Conservation (phyloP, 2,113 vertebrate genomes). For the Dasyprocta punctata region DNA sequence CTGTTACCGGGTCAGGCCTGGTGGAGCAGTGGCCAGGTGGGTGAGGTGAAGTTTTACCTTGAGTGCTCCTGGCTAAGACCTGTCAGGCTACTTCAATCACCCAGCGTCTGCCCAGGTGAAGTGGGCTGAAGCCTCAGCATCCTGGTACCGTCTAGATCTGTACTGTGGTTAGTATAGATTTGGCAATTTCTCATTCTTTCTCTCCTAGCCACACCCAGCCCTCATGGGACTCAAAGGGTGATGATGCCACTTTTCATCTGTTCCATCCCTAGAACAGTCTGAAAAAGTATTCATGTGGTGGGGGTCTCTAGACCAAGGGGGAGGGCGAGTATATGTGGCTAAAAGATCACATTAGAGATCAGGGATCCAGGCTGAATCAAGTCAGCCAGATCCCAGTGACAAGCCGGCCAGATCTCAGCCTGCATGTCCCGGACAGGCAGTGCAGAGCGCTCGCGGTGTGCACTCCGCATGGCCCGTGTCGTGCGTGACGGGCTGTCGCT, state of each 20-base stretch:
- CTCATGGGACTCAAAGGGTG: not conserved
- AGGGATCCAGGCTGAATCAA: conserved; percentile 41
- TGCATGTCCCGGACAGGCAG: not conserved
- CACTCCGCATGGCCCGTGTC: conserved; percentile 79
- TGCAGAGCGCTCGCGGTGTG: not conserved
- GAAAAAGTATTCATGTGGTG: conserved; percentile 27
- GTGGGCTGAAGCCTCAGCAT: not conserved
- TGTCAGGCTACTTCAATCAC: not conserved
- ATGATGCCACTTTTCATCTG: not conserved
- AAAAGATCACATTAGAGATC: not conserved
- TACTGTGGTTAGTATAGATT: not conserved
- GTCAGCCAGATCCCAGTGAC: not conserved
- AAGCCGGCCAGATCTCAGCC: not conserved
- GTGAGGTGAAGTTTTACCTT: conserved; percentile 68
- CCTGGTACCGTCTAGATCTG: not conserved
- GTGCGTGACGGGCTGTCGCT: conserved; percentile 85
- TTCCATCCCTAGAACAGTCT: not conserved
- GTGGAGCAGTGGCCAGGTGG: not conserved
- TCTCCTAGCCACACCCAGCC: not conserved
- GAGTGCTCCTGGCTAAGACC: not conserved
- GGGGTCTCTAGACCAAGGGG: not conserved
- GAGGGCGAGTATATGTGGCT: not conserved
- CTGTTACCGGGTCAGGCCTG: not conserved
- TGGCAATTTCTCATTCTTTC: not conserved
- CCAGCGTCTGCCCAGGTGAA: not conserved